Evolutionary conservation across 2,888 invertebrate species (phyloP).

Genomic region (Parnassius mnemosyne): DNA sequence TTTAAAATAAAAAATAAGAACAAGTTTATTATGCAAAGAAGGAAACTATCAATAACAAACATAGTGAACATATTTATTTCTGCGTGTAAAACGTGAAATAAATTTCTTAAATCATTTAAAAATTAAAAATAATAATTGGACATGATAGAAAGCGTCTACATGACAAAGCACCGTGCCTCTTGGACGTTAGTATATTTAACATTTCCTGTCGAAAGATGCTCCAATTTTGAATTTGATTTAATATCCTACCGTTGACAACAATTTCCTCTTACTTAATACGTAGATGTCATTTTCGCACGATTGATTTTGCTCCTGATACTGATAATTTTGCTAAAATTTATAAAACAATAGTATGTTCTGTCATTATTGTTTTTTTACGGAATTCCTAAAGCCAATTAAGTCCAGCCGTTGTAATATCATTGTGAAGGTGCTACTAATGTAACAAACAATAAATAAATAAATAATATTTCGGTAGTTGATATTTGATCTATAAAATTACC

Average conservation of each 20-base stretch:
- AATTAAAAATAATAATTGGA: constrained; percentile 41
- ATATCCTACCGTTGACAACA: constrained; percentile 65
- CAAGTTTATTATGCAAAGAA: constrained; percentile 21
- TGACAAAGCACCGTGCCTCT: constrained; percentile 52
- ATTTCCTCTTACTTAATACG: constrained; percentile 68
- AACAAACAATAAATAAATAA: no score
- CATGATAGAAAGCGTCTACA: constrained; percentile 47
- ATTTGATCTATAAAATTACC: no score
- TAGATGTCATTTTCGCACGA: constrained; percentile 50
- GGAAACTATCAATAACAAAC: constrained; percentile 25
- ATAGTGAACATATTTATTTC: constrained; percentile 21
- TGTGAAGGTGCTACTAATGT: no score
- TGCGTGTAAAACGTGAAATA: constrained; percentile 31
- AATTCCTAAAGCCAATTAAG: no score
- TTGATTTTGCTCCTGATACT: constrained; percentile 45
- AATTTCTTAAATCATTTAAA: constrained; percentile 31
- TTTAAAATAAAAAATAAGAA: constrained; percentile 14
- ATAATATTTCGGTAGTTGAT: no score
- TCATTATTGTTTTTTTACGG: constrained; percentile 37
- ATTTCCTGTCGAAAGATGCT: constrained; percentile 75
- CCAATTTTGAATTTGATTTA: constrained; percentile 79
- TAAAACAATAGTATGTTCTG: constrained; percentile 42
- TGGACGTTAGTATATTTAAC: constrained; percentile 68
- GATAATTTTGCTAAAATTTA: constrained; percentile 40
- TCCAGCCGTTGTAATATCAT: no score